Evolutionary conservation across 2,888 invertebrate genomes (phyloP).

Genomic region (Pterostichus madidus): DNA sequence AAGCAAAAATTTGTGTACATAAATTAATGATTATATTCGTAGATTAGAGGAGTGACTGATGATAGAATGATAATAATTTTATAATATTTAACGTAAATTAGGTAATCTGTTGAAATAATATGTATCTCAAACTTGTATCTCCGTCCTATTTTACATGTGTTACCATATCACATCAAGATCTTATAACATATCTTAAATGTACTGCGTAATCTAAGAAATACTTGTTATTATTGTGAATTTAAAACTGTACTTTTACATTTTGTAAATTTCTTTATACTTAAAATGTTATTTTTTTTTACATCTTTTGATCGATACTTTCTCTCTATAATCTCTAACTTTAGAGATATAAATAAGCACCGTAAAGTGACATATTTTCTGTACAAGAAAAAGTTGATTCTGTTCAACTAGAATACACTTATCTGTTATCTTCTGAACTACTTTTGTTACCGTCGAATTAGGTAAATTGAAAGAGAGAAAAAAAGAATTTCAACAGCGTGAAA

Average conservation of each 20-base stretch:
- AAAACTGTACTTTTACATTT: background rate
- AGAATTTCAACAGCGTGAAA: too few relatives aligned
- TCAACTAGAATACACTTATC: too few relatives aligned
- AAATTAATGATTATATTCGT: background rate
- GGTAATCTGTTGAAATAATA: background rate
- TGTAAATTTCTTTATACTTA: constrained; percentile 3
- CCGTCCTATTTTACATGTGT: constrained; percentile 9
- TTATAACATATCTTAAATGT: constrained; percentile 19
- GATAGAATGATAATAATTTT: background rate
- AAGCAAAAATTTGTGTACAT: background rate
- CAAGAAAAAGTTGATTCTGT: too few relatives aligned
- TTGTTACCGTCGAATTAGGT: too few relatives aligned
- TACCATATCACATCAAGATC: constrained; percentile 29
- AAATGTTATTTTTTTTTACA: too few relatives aligned
- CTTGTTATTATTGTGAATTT: background rate
- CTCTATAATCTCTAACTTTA: too few relatives aligned
- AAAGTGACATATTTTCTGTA: too few relatives aligned
- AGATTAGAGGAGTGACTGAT: constrained; percentile 4
- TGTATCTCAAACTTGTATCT: constrained; percentile 12
- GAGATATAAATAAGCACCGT: too few relatives aligned
- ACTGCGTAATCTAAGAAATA: constrained; percentile 6
- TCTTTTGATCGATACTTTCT: too few relatives aligned
- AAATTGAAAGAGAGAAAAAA: too few relatives aligned
- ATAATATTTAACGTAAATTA: constrained; percentile 25
- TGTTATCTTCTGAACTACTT: too few relatives aligned